phyloP scores from a whole-genome alignment of 1,140 invertebrate genomes.

The Drosophila obscura region DNA sequence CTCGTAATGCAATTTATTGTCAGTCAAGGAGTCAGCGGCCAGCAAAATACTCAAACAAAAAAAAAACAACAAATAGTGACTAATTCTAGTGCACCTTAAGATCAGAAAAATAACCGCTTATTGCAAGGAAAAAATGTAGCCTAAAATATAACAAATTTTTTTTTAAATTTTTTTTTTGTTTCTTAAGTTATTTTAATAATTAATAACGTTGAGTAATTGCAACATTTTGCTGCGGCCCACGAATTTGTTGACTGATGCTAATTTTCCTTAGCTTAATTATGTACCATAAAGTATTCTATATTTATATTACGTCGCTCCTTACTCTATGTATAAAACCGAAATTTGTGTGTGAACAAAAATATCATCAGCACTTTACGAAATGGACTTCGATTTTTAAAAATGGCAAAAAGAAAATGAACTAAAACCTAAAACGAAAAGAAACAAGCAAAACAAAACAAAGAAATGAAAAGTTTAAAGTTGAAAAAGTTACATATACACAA shows the following conservation, averaged over 20 bases:
- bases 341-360: constrained; percentile 84
- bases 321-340: constrained; percentile 78
- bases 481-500: constrained; percentile 61
- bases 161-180: constrained; percentile 14
- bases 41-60: constrained; percentile 57
- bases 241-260: constrained; percentile 81
- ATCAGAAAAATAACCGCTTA: constrained; percentile 19
- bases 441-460: constrained; percentile 25
- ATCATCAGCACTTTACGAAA: constrained; percentile 83
- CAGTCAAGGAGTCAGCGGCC: constrained; percentile 75
- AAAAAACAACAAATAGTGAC: constrained; percentile 3
- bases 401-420: constrained; percentile 50
- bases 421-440: constrained; percentile 26
- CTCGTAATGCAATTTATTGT: constrained; percentile 59
- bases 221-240: constrained; percentile 75
- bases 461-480: constrained; percentile 20
- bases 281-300: constrained; percentile 66
- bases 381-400: constrained; percentile 83
- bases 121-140: constrained; percentile 7
- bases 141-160: constrained; percentile 7
- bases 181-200: constrained; percentile 29
- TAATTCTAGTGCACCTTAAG: constrained; percentile 26
- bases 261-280: constrained; percentile 69
- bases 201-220: constrained; percentile 43
- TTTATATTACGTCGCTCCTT: constrained; percentile 75